phyloP scores from a whole-genome alignment of 2,113 vertebrate species.

The Archilochus colubris region DNA sequence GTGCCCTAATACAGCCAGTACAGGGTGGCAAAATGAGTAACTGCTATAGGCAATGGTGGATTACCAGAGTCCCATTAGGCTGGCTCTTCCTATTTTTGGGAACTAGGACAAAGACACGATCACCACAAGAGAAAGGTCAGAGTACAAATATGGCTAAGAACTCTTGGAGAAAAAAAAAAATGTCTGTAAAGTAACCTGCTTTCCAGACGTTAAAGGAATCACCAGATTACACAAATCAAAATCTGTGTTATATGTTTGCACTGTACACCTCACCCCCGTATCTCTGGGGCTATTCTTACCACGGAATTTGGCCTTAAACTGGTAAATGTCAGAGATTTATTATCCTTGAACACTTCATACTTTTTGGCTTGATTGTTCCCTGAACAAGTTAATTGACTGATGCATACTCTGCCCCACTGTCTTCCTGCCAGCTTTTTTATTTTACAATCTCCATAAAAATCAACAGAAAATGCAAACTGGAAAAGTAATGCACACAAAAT shows the following conservation, averaged over 20 bases:
- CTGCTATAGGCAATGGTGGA: not conserved
- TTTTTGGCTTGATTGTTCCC: not conserved
- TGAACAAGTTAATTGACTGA: not conserved
- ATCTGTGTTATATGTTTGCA: not conserved
- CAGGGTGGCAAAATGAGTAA: not conserved
- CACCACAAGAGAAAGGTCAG: not conserved
- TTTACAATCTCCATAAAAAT: constrained; percentile 22
- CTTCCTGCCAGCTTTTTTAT: not conserved
- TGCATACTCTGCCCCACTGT: not conserved
- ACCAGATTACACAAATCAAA: not conserved
- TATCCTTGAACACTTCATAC: not conserved
- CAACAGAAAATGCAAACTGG: not conserved
- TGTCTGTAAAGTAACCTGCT: not conserved
- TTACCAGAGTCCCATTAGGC: not conserved
- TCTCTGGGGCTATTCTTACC: not conserved
- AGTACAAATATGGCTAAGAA: not conserved
- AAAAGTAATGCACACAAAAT: not conserved
- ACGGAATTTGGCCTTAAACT: not conserved
- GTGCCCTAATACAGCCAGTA: not conserved
- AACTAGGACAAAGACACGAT: constrained; percentile 16
- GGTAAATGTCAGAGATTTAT: not conserved
- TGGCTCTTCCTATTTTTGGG: not conserved
- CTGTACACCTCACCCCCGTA: not conserved
- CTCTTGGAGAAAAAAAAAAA: not conserved
- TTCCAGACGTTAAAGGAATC: not conserved